A percentile compares a stretch with the other conserved stretches of the same genome.
These are phyloP conservation scores for Dryobates pubescens DNA, from an alignment of 2,797 vertebrate genomes.

Conservation along the genomic window DNA sequence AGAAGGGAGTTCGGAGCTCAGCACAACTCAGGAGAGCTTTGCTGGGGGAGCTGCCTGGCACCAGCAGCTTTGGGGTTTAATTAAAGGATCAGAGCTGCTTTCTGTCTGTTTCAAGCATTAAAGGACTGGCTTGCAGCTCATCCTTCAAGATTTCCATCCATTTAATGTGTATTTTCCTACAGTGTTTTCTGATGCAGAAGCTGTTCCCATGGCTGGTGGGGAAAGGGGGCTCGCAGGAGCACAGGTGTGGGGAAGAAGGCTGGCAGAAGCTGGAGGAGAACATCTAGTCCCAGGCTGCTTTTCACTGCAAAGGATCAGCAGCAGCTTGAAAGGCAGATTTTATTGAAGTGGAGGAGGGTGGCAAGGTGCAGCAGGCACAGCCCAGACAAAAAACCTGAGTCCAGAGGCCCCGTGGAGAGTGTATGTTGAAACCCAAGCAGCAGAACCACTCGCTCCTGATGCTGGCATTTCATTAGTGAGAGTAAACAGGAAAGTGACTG, in stretches of 20 bases:
- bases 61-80: no score
- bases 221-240: accelerated
- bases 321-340: not conserved
- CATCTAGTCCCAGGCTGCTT: no score
- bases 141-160: not conserved
- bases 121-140: not conserved
- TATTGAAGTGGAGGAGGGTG: not conserved
- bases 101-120: not conserved
- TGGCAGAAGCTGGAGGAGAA: not conserved
- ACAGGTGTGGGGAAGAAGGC: accelerated
- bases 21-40: no score
- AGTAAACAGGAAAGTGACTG: not conserved
- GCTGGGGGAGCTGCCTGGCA: no score
- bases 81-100: not conserved
- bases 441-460: not conserved
- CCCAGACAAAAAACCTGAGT: not conserved
- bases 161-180: not conserved
- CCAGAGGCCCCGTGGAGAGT: accelerated
- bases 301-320: not conserved
- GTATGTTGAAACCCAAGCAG: not conserved
- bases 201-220: not conserved
- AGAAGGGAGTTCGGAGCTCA: no score
- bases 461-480: not conserved
- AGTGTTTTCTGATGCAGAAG: not conserved
- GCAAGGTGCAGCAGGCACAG: not conserved